Evolutionary conservation across 2,888 invertebrate species (phyloP).

Genomic region (Elysia crispata): DNA sequence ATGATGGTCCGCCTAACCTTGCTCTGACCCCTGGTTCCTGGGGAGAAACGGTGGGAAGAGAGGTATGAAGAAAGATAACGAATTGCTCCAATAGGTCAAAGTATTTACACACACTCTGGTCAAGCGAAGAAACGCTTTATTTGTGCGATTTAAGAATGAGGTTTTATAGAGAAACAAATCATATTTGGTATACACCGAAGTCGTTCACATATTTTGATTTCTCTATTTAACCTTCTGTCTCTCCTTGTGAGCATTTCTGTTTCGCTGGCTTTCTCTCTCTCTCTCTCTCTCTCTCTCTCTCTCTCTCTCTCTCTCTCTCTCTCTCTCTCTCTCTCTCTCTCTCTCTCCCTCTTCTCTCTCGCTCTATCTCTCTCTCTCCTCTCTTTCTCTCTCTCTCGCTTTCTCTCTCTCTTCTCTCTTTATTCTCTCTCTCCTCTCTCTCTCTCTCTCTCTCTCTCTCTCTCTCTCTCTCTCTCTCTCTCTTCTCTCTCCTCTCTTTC

Average conservation of each 20-base stretch:
- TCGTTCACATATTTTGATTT: no score
- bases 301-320: constrained; percentile 19
- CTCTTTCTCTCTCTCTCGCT: not conserved
- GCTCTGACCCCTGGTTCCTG: constrained; percentile 61
- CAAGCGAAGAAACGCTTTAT: no score
- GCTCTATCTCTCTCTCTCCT: not conserved
- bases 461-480: not conserved
- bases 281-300: constrained; percentile 16
- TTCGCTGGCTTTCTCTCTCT: not conserved
- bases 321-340: not conserved
- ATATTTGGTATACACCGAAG: no score
- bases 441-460: not conserved
- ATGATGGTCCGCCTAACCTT: constrained; percentile 63
- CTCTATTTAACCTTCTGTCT: not conserved
- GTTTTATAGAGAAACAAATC: no score
- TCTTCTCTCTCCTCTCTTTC: constrained; percentile 1
- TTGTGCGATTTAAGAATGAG: no score
- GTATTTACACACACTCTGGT: no score
- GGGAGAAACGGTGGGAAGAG: not conserved
- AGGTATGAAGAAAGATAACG: no score
- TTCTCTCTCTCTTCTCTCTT: constrained; percentile 15
- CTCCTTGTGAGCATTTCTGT: not conserved
- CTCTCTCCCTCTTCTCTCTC: not conserved
- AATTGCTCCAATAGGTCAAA: no score
- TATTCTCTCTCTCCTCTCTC: constrained; percentile 7